These are phyloP conservation scores for Porites evermanni DNA, from an alignment of 92 coral and sea anemone species.

Conservation along the genomic window DNA sequence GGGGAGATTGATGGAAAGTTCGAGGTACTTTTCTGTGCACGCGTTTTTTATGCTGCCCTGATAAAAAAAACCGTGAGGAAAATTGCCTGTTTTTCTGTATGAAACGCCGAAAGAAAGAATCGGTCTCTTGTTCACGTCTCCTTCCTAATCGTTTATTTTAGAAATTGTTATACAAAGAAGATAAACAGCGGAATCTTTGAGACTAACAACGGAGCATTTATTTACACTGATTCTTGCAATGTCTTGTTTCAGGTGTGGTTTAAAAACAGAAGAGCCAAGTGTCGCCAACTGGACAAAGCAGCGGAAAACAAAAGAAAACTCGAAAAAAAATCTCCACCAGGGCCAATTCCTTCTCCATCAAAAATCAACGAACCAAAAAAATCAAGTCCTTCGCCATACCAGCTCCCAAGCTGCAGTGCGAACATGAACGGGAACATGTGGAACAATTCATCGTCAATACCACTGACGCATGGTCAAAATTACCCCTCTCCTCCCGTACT, in stretches of 20 bases:
- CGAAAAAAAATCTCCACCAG: constrained; percentile 80
- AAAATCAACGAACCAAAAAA: constrained; percentile 60
- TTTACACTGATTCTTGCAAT: neutral
- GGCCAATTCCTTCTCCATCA: constrained; percentile 58
- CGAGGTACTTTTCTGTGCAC: no score
- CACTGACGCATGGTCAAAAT: constrained; percentile 69
- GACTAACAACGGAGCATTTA: neutral
- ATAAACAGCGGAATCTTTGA: no score
- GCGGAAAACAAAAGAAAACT: constrained; percentile 79
- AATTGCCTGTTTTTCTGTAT: no score
- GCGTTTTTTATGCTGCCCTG: no score
- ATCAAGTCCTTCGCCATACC: constrained; percentile 79
- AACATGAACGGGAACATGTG: constrained; percentile 58
- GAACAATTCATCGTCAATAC: constrained; percentile 61
- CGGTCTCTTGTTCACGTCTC: no score
- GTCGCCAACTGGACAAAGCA: constrained; percentile 92
- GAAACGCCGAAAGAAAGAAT: no score
- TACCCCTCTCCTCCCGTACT: constrained; percentile 75
- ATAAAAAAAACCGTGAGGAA: no score
- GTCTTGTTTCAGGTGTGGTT: constrained; percentile 87
- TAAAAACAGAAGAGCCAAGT: constrained; percentile 97
- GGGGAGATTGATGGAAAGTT: no score
- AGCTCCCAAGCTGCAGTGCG: constrained; percentile 82
- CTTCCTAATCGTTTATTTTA: no score
- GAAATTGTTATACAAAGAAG: no score